Evolutionary conservation across 2,797 vertebrate genomes (phyloP).

Genomic region (Calcarius lapponicus): DNA sequence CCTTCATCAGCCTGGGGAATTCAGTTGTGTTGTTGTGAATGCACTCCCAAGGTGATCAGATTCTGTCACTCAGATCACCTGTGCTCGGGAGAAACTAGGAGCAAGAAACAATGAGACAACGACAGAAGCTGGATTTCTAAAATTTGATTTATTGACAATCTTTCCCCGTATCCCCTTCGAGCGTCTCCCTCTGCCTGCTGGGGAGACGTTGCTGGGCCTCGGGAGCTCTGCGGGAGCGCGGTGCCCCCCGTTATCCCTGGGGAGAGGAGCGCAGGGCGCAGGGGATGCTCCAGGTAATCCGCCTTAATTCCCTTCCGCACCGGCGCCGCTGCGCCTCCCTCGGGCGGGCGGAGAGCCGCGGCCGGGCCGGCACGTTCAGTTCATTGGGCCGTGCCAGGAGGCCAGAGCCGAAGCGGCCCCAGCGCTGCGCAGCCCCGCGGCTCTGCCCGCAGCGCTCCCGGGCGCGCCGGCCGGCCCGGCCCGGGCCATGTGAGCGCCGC

Average conservation of each 20-base stretch:
- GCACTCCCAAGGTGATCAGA: neutral
- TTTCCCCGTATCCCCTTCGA: neutral
- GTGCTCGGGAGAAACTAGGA: accelerated
- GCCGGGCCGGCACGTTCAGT: constrained; percentile 64
- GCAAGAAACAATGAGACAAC: accelerated
- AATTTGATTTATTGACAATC: neutral
- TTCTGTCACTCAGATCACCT: neutral
- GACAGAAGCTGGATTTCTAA: neutral
- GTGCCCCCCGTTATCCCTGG: neutral
- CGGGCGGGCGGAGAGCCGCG: constrained; percentile 58
- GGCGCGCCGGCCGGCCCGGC: too few species aligned
- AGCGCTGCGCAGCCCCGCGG: neutral
- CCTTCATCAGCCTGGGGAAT: neutral
- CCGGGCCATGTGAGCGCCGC: too few species aligned
- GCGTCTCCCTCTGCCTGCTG: neutral
- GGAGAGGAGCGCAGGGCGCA: neutral
- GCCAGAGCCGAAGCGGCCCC: neutral
- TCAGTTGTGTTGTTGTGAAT: neutral
- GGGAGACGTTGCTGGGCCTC: neutral
- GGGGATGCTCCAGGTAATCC: constrained; percentile 81
- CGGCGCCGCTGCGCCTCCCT: constrained; percentile 76
- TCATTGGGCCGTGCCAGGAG: too few species aligned
- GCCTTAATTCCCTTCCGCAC: constrained; percentile 79
- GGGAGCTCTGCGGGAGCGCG: neutral
- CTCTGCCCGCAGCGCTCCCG: neutral